These are phyloP conservation scores for Caenorhabditis sp. DNA, from an alignment of 2,888 invertebrate species.

Conservation along the genomic window DNA sequence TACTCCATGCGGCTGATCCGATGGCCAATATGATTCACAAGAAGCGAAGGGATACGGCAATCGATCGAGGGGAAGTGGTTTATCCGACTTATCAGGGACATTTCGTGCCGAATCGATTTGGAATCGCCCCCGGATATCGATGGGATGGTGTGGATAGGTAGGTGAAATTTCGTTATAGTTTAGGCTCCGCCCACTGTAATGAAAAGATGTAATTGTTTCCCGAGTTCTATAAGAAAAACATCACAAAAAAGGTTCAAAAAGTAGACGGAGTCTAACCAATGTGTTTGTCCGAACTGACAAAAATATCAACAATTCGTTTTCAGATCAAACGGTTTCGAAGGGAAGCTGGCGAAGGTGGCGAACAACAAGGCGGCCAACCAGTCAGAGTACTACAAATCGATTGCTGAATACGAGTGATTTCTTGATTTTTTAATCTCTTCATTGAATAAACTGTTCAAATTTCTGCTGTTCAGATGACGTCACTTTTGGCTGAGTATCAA, in stretches of 20 bases:
- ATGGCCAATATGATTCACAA: constrained; percentile 89
- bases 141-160: constrained; percentile 99
- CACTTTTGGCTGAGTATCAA: too few species aligned
- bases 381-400: constrained; percentile 74
- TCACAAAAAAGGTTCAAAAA: too few species aligned
- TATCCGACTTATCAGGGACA: constrained; percentile 88
- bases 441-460: neutral
- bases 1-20: constrained; percentile 89
- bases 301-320: too few species aligned
- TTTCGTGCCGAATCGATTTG: constrained; percentile 92
- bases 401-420: constrained; percentile 67
- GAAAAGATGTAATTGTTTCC: too few species aligned
- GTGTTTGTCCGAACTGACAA: too few species aligned
- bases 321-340: constrained; percentile 93
- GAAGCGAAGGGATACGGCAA: constrained; percentile 87
- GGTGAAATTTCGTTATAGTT: too few species aligned
- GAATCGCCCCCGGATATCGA: constrained; percentile 93
- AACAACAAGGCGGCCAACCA: constrained; percentile 76
- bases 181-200: too few species aligned
- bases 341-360: constrained; percentile 86
- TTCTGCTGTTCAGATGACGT: too few species aligned
- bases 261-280: too few species aligned
- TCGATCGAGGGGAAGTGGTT: constrained; percentile 82
- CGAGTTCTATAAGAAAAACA: too few species aligned
- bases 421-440: neutral